phyloP scores from a whole-genome alignment of 1,140 invertebrate genomes.

The Muscidifurax raptorellus region DNA sequence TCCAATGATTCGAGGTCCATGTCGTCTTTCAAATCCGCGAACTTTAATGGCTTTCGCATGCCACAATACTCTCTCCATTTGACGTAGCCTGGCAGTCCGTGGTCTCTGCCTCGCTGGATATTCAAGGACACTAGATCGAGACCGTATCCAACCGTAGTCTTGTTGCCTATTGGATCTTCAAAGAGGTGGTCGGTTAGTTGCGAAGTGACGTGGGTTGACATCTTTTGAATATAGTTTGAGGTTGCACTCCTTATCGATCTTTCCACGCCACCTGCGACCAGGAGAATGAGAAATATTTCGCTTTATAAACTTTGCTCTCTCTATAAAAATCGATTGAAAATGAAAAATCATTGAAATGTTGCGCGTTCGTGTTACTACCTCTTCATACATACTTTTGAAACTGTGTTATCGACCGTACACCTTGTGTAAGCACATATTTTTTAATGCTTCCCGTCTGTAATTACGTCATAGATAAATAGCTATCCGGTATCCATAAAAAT shows the following conservation, averaged over 20 bases:
- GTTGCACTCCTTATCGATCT: conserved; percentile 79
- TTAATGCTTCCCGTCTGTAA: too few species aligned
- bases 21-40: conserved; percentile 83
- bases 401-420: too few species aligned
- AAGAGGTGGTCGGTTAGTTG: conserved; percentile 87
- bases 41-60: conserved; percentile 80
- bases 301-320: too few species aligned
- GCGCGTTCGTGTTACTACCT: too few species aligned
- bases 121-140: conserved; percentile 91
- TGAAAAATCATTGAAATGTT: too few species aligned
- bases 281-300: neutral
- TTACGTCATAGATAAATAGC: too few species aligned
- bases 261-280: conserved; percentile 76
- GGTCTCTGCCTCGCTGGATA: conserved; percentile 91
- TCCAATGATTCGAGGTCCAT: conserved; percentile 80
- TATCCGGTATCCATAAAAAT: too few species aligned
- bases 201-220: conserved; percentile 73
- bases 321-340: neutral
- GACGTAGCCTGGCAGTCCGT: conserved; percentile 89
- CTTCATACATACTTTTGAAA: too few species aligned
- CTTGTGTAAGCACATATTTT: too few species aligned
- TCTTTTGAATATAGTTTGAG: conserved; percentile 80
- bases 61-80: conserved; percentile 86
- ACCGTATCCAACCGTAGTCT: conserved; percentile 77
- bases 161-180: conserved; percentile 73